Percentiles rank a stretch among this genome's conserved stretches.
Conservation (phyloP, 1,140 invertebrate species). For the Aphis craccivora region DNA sequence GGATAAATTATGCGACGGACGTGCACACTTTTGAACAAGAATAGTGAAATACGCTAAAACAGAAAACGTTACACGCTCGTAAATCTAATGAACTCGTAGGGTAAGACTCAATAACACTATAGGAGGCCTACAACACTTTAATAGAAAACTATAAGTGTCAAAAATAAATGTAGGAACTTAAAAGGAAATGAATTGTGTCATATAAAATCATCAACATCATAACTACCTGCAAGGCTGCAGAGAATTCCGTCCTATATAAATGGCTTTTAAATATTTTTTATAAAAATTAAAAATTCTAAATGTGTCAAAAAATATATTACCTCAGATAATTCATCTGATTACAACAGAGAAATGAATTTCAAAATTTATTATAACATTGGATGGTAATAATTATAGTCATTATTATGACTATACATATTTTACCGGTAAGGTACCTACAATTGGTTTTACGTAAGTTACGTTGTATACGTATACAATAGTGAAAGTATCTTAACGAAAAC, state of each 20-base stretch:
- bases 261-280: neutral
- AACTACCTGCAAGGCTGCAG: neutral
- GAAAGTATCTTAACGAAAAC: neutral
- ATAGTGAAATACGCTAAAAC: neutral
- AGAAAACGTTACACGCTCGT: neutral
- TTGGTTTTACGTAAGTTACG: neutral
- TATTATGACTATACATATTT: neutral
- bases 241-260: neutral
- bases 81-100: neutral
- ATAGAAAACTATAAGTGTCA: neutral
- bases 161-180: neutral
- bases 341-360: neutral
- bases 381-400: neutral
- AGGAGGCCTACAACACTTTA: neutral
- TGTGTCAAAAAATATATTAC: too few relatives aligned
- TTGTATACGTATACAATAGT: neutral
- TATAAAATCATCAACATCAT: neutral
- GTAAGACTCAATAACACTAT: neutral
- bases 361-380: neutral
- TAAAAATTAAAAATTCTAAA: neutral
- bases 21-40: neutral
- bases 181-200: neutral
- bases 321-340: neutral
- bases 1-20: neutral
- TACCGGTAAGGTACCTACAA: neutral